Conservation (phyloP, 2,113 vertebrate genomes). For the Cyanistes caeruleus region DNA sequence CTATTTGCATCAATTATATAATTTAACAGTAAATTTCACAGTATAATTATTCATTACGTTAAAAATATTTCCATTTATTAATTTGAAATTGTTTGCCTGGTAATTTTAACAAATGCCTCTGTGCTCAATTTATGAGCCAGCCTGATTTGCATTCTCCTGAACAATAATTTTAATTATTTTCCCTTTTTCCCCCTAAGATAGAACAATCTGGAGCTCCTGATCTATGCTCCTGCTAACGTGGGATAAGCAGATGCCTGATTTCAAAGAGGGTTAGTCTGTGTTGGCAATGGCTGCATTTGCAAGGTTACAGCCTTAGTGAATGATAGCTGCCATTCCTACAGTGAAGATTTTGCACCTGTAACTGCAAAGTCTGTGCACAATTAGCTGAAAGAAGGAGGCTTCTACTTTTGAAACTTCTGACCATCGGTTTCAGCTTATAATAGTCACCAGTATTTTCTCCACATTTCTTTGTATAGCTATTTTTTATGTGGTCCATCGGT, state of each 20-base stretch:
- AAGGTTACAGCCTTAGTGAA: neutral
- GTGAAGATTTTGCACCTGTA: neutral
- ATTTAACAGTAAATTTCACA: conserved; percentile 10
- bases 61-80: neutral
- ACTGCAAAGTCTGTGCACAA: neutral
- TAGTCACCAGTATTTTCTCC: neutral
- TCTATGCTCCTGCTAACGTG: neutral
- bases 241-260: neutral
- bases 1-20: neutral
- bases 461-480: neutral
- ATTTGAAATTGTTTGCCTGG: neutral
- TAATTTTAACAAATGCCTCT: neutral
- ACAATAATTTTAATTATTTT: conserved; percentile 21
- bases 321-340: neutral
- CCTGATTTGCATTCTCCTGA: conserved; percentile 7
- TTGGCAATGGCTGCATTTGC: neutral
- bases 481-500: neutral
- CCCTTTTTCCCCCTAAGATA: neutral
- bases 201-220: neutral
- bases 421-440: neutral
- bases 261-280: neutral
- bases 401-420: neutral
- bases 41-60: conserved; percentile 9
- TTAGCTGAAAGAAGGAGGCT: neutral
- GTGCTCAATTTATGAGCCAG: neutral